Evolutionary conservation across 2,113 vertebrate genomes (phyloP).

Genomic region (Emydocephalus ijimae): DNA sequence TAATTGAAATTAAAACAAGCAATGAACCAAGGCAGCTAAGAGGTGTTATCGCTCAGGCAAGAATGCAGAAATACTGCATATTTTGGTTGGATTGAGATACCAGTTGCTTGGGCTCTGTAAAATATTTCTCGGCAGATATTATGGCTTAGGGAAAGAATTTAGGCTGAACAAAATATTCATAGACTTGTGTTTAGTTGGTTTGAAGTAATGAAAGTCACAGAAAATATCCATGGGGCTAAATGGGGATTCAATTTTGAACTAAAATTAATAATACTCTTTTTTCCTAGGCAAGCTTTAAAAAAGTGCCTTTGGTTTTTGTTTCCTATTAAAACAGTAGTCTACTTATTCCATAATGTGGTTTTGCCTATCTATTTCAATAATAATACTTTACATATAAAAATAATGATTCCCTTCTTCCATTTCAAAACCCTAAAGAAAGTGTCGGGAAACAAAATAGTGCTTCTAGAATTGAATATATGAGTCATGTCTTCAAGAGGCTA

Average conservation of each 20-base stretch:
- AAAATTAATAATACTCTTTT: neutral
- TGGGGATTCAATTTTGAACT: neutral
- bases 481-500: neutral
- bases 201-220: neutral
- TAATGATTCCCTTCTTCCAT: neutral
- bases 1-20: neutral
- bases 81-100: neutral
- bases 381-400: neutral
- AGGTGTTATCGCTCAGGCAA: neutral
- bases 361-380: neutral
- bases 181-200: neutral
- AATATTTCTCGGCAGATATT: neutral
- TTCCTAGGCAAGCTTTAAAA: neutral
- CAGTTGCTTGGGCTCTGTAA: neutral
- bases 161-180: neutral
- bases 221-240: neutral
- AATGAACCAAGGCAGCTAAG: neutral
- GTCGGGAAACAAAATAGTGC: neutral
- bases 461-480: conserved; percentile 30
- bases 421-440: conserved; percentile 3
- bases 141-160: neutral
- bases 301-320: neutral
- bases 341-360: neutral
- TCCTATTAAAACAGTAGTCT: neutral
- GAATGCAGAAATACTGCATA: neutral